Evolutionary conservation across 2,797 vertebrate genomes (phyloP).

Genomic region (Coluber constrictor): DNA sequence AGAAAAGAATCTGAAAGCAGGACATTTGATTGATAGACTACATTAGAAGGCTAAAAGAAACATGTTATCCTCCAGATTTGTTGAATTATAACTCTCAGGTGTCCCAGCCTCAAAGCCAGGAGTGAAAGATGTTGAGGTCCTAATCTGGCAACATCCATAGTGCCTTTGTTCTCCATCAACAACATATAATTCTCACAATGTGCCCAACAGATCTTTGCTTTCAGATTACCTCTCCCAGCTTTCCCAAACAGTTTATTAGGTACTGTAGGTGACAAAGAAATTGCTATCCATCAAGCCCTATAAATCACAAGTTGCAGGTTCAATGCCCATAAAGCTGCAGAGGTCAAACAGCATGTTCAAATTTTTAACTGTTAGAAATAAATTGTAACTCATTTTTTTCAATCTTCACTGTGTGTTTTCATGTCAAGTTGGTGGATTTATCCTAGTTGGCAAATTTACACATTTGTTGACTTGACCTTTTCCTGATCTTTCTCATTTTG

Average conservation of each 20-base stretch:
- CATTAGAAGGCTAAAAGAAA: neutral
- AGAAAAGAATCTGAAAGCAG: neutral
- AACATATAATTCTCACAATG: neutral
- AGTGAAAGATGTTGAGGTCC: neutral
- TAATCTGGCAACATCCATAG: neutral
- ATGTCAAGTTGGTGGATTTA: neutral
- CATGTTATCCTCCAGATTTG: neutral
- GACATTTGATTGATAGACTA: neutral
- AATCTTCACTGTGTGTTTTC: neutral
- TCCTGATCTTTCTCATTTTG: neutral
- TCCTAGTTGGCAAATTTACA: neutral
- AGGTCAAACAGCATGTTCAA: neutral
- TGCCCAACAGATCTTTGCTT: neutral
- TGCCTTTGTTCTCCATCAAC: neutral
- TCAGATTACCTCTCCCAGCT: neutral
- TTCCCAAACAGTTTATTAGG: neutral
- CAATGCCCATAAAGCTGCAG: neutral
- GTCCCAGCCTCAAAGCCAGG: neutral
- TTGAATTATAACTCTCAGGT: neutral
- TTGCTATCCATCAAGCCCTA: neutral
- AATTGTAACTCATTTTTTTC: neutral
- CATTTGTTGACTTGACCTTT: neutral
- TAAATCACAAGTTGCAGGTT: neutral
- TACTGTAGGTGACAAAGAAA: neutral
- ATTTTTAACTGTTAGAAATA: neutral